phyloP scores from a whole-genome alignment of 92 coral and sea anemone genomes.

The Micromussa lordhowensis region DNA sequence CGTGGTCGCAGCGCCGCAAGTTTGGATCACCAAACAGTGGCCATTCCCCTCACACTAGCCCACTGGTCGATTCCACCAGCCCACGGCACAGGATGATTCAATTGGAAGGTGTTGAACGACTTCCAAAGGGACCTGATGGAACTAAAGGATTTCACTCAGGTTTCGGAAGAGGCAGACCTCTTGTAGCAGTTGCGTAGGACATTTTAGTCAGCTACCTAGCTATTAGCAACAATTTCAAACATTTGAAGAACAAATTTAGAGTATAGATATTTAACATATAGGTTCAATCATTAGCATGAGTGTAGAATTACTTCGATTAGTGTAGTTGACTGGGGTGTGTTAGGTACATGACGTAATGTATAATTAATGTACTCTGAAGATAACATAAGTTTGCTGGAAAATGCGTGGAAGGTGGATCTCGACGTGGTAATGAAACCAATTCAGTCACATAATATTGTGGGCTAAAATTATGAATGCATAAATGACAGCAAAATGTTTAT shows the following conservation, averaged over 20 bases:
- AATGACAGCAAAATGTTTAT: not conserved
- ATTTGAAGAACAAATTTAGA: not conserved
- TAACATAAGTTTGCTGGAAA: not conserved
- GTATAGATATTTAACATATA: not conserved
- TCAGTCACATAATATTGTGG: not conserved
- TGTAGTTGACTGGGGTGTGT: not conserved
- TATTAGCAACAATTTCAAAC: not conserved
- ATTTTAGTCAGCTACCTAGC: not conserved
- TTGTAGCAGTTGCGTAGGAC: conserved; percentile 83
- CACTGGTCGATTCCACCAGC: conserved; percentile 82
- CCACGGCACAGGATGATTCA: conserved; percentile 92
- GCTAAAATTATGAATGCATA: not conserved
- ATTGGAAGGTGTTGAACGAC: conserved; percentile 86
- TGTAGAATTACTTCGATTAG: not conserved
- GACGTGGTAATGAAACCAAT: not conserved
- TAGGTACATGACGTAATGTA: not conserved
- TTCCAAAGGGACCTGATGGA: conserved; percentile 98
- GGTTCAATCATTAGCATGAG: not conserved
- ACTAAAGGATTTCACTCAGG: conserved; percentile 86
- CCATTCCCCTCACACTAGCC: conserved; percentile 75
- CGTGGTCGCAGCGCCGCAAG: conserved; percentile 94
- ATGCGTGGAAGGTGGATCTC: not conserved
- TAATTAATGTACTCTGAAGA: not conserved
- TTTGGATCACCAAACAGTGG: conserved; percentile 72
- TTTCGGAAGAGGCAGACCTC: conserved; percentile 86